Base-by-base conservation (phyloP, 2,797 vertebrate species). In the Furcifer pardalis region DNA sequence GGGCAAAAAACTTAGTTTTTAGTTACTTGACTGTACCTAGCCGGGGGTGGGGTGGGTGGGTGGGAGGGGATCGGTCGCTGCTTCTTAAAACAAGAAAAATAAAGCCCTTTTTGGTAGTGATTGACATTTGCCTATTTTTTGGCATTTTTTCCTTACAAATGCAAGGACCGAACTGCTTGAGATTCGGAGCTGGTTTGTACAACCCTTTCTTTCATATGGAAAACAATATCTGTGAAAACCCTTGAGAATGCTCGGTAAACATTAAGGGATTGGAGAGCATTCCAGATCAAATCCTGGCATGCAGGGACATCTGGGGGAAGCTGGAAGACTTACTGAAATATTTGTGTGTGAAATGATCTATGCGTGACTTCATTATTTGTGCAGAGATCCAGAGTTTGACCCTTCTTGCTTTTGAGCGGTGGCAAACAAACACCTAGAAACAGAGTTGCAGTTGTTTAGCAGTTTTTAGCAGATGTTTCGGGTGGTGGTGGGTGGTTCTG, bases 151-250 rank as follows among this genome's bases (percentile, higher is more conserved):
- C 27, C 5, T n/a, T 25, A 79, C 2, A 40, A 23, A 10, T 10
- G 9, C 78, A 72, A 79, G n/a, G 52, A 60, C 83, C 40, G 73
- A 84, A 79, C 40, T 19, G 42, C 1, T 59, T 27, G 17, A 25
- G 44, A 19, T 40, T 40, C 17, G 30, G 21, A 37, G 65, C n/a
- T 56, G 52, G 52, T 56, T 56, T 56, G 32, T 30, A 0, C 12
- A 17, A 60, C 37, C 59, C 8, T 37, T 66, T 80, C 62, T 56
- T 56, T 68, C 59, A 81, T 65, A 80, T 74, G 42, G 25, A 66
- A 82, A 82, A 59, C 62, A 77, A 21, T 52, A 30, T 69, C 32
- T 85, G 32, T 59, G 35, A 89, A 87, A 87, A 65, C 52, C 30
- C 17, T 81, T 81, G 76, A 63, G 69, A 77, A 77, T 82, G 78